Base-by-base conservation (phyloP, 2,888 invertebrate species). In the Hypomecis atomaria region DNA sequence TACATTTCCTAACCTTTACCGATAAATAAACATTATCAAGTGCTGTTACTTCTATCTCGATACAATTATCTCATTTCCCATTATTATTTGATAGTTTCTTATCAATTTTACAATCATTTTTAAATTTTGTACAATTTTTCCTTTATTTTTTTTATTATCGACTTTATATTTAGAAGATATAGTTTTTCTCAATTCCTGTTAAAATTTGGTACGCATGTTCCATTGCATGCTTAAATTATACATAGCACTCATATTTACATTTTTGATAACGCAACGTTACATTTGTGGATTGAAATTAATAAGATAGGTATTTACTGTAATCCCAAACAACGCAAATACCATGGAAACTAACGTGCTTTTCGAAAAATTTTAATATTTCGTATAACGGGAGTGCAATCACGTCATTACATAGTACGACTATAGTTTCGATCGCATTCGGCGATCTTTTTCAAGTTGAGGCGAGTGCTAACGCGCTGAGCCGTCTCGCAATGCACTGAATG, bases 141-240 rank as follows among this genome's bases (percentile, higher is more conserved):
- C 67, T 69, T 76, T 60, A 66, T 67, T 75, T 77, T 73, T 67
- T 70, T 74, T 71, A 65, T 71, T 71, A 72, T 73, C 73, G 75
- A 69, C 78, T 65, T 76, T 73, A 71, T 52, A 74, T 73, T 75
- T 74, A 77, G 71, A 62, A 69, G 68, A 59, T 66, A 59, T 72
- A 69, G 69, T 62, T 78, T 78, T 78, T 81, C 74, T 87, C 87
- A 87, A 88, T 88, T 88, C 87, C 88, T 83, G 82, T 81, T 79
- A 77, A 77, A 80, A 75, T 80, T 79, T 78, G 73, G 78, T 81
- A 83, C 82, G 76, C 67, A 72, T 74, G 69, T 75, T 72, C 59
- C 67, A 64, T 36, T 50, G 38, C 71, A 75, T 72, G 68, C 66
- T 68, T 73, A 76, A 71, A 65, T 69, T 67, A 56, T 62, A 66